Base-by-base conservation (phyloP, 2,888 invertebrate species). In the Neria commutata region DNA sequence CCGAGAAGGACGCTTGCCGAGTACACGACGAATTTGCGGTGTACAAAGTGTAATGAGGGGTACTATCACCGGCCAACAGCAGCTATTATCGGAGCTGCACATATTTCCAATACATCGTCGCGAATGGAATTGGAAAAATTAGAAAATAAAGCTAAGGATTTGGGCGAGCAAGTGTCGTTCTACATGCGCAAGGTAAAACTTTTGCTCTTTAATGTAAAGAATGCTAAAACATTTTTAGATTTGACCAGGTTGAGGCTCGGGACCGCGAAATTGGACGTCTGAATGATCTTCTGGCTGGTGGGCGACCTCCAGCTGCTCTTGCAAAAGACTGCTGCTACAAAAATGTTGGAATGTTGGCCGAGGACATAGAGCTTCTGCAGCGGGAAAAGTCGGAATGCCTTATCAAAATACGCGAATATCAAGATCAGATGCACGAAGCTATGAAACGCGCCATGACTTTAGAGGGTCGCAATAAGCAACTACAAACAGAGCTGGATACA, bases 361-460 rank as follows among this genome's bases (percentile, higher is more conserved):
- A 85, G 66, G 85, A 89, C 73, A 78, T 87, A 29, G 85, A 84
- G 71, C 78, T 85, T 49, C 74, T 91, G 56, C 85, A 86, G 67
- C 85, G 86, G 57, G 83, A 87, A 26, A 90, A 90, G 80, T 78
- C 79, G 2, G 79, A 81, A 2, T 54, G 70, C 14, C 65, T 74
- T 47, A 56, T 51, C n/a, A 76, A 78, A 56, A 65, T 79, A 33
- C 73, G 69, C 0, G 78, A 79, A 10, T 78, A 70, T 55, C 75
- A 80, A 56, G 75, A 78, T 34, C 71, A 75, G 60, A 81, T 81
- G 81, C 92, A 92, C 78, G 91, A 92, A 76, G 92, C 92, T 3
- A 92, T 92, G 91, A 83, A 89, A 46, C 83, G 89, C 66, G 91
- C 92, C 4, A 81, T 92, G 45, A 84, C 84, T 71, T 83, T 91